Evolutionary conservation across 1,140 invertebrate genomes (phyloP).

Genomic region (Drosophila pseudoobscura): DNA sequence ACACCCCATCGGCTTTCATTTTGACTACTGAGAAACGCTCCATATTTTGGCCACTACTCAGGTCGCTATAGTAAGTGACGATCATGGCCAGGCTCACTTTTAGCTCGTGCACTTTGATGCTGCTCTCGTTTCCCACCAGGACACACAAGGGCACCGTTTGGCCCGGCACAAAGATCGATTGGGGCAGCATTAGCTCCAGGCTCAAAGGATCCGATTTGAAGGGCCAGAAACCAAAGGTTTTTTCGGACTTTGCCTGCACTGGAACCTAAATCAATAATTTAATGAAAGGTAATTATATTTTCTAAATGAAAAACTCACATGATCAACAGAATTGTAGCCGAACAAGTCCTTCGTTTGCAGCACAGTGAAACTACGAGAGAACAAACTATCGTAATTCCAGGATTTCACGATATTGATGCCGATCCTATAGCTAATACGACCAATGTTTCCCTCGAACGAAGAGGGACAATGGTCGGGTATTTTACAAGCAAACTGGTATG

Average conservation of each 20-base stretch:
- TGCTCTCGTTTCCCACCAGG: conserved; percentile 81
- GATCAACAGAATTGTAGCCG: conserved; percentile 76
- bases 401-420: conserved; percentile 88
- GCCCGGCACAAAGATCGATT: conserved; percentile 71
- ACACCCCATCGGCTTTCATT: conserved; percentile 84
- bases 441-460: conserved; percentile 89
- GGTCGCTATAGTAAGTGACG: conserved; percentile 83
- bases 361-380: conserved; percentile 88
- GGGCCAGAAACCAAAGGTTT: conserved; percentile 72
- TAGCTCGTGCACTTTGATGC: conserved; percentile 84
- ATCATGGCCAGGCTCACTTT: conserved; percentile 84
- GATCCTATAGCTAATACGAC: conserved; percentile 87
- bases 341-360: conserved; percentile 89
- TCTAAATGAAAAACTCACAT: conserved; percentile 25
- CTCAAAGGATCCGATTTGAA: conserved; percentile 59
- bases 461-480: conserved; percentile 86
- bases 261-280: conserved; percentile 5
- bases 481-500: conserved; percentile 85
- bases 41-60: conserved; percentile 84
- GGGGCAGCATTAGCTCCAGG: conserved; percentile 60
- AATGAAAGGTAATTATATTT: neutral
- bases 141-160: conserved; percentile 62
- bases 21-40: conserved; percentile 85
- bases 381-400: conserved; percentile 90
- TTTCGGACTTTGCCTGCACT: conserved; percentile 50